phyloP scores from a whole-genome alignment of 2,113 vertebrate genomes.

The Carollia perspicillata region DNA sequence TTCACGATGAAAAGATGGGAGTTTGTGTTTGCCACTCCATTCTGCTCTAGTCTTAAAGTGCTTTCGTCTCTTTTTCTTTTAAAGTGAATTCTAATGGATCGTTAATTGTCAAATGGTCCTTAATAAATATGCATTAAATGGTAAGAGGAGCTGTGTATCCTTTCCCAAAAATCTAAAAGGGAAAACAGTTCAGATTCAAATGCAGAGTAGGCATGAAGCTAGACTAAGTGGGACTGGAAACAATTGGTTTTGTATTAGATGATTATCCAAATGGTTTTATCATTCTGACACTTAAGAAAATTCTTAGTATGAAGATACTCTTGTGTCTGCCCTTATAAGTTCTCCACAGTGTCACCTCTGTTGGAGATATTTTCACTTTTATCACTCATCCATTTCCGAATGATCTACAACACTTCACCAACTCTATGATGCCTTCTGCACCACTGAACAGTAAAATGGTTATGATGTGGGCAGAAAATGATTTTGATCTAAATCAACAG shows the following conservation, averaged over 20 bases:
- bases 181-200: background rate
- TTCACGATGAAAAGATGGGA: background rate
- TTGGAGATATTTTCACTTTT: background rate
- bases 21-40: slow-evolving; percentile 16
- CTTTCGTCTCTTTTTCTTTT: slow-evolving; percentile 49
- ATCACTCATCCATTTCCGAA: background rate
- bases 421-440: slow-evolving; percentile 27
- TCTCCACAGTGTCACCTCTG: background rate
- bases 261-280: background rate
- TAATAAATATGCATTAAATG: slow-evolving; percentile 70
- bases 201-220: background rate
- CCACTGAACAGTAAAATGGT: slow-evolving; percentile 29
- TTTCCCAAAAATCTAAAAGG: slow-evolving; percentile 28
- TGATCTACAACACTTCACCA: slow-evolving; percentile 19
- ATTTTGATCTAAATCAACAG: slow-evolving; percentile 46
- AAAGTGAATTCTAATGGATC: slow-evolving; percentile 70
- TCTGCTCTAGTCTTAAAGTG: slow-evolving; percentile 40
- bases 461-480: slow-evolving; percentile 15
- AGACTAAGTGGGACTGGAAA: background rate
- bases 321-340: background rate
- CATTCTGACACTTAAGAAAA: background rate
- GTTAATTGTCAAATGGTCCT: slow-evolving; percentile 55
- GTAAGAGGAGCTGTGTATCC: slow-evolving; percentile 34
- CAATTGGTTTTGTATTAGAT: background rate
- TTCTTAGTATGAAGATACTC: background rate